Evolutionary conservation across 2,113 vertebrate genomes (phyloP).

Genomic region (Calonectris borealis): DNA sequence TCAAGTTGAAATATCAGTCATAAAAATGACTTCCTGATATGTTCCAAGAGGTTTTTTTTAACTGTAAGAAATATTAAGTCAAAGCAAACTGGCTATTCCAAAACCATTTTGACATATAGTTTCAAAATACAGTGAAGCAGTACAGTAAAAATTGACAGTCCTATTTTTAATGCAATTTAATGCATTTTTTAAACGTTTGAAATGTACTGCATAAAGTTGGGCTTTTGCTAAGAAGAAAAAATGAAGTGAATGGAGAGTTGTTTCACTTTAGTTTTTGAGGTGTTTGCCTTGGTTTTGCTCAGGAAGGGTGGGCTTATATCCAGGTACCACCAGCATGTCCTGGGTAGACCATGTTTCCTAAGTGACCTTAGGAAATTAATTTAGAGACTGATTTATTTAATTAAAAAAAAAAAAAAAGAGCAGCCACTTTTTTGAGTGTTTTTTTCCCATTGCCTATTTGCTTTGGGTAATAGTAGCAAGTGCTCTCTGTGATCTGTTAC

Average conservation of each 20-base stretch:
- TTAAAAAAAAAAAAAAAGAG: neutral
- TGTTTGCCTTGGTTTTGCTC: neutral
- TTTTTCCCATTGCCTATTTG: neutral
- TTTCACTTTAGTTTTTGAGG: neutral
- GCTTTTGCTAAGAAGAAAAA: neutral
- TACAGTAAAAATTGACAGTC: neutral
- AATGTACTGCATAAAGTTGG: neutral
- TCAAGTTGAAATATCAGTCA: neutral
- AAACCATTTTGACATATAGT: neutral
- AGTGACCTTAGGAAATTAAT: neutral
- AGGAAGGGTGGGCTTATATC: neutral
- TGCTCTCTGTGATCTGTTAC: neutral
- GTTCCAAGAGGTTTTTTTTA: neutral
- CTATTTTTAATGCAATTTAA: neutral
- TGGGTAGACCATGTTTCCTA: neutral
- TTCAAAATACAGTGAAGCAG: neutral
- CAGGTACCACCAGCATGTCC: neutral
- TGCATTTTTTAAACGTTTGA: neutral
- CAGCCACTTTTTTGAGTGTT: neutral
- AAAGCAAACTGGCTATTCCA: neutral
- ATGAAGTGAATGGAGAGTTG: neutral
- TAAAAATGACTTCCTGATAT: neutral
- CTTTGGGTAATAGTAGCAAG: neutral
- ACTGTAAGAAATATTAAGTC: neutral
- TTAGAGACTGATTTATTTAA: neutral